Evolutionary conservation across 2,113 vertebrate species (phyloP).

Genomic region (Phrynosoma blainvillii): DNA sequence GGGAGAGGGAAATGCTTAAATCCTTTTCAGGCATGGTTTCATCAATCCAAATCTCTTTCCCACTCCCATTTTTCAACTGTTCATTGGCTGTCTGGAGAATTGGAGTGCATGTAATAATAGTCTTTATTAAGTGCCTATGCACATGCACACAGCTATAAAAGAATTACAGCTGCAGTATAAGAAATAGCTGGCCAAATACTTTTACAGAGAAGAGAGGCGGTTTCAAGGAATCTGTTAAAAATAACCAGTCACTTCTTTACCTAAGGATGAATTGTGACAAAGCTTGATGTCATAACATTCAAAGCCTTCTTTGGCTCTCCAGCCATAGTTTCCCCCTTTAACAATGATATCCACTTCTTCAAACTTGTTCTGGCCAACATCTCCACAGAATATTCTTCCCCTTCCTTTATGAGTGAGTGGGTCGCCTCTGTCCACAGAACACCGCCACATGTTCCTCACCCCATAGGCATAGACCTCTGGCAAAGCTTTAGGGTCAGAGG

Average conservation of each 20-base stretch:
- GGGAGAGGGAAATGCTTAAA: background rate
- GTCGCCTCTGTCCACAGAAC: conserved; percentile 84
- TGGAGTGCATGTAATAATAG: background rate
- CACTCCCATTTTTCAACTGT: background rate
- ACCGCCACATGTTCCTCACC: conserved; percentile 87
- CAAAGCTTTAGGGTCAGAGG: conserved; percentile 67
- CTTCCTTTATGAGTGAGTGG: conserved; percentile 69
- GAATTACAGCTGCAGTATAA: background rate
- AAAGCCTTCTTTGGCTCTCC: conserved; percentile 90
- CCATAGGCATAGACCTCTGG: conserved; percentile 84
- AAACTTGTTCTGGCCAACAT: conserved; percentile 86
- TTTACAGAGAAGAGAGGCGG: background rate
- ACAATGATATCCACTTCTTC: conserved; percentile 86
- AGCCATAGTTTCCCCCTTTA: conserved; percentile 87
- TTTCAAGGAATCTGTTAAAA: background rate
- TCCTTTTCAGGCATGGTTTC: background rate
- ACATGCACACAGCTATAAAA: background rate
- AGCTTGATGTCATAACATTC: conserved; percentile 84
- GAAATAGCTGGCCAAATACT: background rate
- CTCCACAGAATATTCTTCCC: conserved; percentile 87
- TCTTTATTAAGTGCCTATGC: background rate
- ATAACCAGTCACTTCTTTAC: conserved; percentile 69
- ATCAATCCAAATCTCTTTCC: background rate
- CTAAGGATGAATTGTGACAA: conserved; percentile 82
- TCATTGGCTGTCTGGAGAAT: background rate